A percentile compares a stretch with the other conserved stretches of the same genome.
Evolutionary conservation across 2,113 vertebrate species (phyloP).

Genomic region (Anguilla japonica): DNA sequence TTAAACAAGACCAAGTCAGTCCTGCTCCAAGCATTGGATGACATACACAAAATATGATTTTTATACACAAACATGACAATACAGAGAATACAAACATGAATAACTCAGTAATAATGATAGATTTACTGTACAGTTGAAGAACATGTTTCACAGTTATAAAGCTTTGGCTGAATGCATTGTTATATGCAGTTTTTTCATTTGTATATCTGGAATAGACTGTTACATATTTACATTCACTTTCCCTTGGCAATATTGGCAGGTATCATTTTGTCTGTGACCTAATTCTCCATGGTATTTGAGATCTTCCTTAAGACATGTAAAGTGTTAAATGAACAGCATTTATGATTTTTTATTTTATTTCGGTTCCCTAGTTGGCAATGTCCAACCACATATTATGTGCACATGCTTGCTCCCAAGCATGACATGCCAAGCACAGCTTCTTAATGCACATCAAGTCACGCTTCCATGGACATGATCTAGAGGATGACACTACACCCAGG

Average conservation of each 20-base stretch:
- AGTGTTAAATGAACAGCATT: background rate
- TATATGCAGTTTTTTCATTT: background rate
- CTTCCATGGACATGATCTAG: too few relatives aligned
- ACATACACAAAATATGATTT: slow-evolving; percentile 35
- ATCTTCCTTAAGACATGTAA: background rate
- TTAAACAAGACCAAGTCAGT: slow-evolving; percentile 1
- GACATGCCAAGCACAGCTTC: too few relatives aligned
- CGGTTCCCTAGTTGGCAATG: too few relatives aligned
- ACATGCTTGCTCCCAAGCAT: too few relatives aligned
- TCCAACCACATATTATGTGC: too few relatives aligned
- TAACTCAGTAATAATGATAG: slow-evolving; percentile 22
- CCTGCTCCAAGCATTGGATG: slow-evolving; percentile 38
- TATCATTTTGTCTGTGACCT: background rate
- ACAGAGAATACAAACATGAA: slow-evolving; percentile 32
- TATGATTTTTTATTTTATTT: too few relatives aligned
- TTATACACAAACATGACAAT: slow-evolving; percentile 39
- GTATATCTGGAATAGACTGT: background rate
- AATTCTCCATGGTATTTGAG: background rate
- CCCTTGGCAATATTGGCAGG: slow-evolving; percentile 15
- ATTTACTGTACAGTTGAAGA: background rate
- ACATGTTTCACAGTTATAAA: slow-evolving; percentile 58
- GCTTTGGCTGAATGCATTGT: background rate
- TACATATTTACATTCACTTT: slow-evolving; percentile 11
- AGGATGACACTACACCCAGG: too few relatives aligned
- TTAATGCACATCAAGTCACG: too few relatives aligned